These are phyloP conservation scores for Xestoiulus laeticollis DNA, from an alignment of 2,888 invertebrate species.

Conservation along the genomic window DNA sequence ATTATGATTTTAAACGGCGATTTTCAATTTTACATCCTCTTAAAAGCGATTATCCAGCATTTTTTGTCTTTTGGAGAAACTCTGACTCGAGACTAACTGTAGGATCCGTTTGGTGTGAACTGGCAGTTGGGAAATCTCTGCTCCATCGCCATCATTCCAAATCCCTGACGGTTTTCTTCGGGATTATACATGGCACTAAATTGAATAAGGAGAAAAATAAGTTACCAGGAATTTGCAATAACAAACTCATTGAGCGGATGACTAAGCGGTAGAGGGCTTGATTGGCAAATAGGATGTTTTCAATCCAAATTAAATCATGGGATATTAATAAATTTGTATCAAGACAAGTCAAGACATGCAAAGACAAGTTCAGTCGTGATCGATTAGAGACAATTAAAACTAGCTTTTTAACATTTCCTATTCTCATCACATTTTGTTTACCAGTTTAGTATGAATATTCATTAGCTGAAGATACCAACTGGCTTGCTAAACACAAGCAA, in stretches of 20 bases:
- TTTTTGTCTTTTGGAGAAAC: background rate
- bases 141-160: background rate
- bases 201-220: background rate
- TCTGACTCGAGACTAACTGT: background rate
- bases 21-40: background rate
- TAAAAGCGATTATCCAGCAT: background rate
- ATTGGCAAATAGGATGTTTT: too few species aligned
- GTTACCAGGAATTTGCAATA: background rate
- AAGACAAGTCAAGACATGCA: too few species aligned
- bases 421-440: too few species aligned
- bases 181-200: background rate
- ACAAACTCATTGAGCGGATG: background rate
- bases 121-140: background rate
- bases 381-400: too few species aligned
- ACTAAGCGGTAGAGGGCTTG: too few species aligned
- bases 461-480: too few species aligned
- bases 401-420: too few species aligned
- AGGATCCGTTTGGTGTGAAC: background rate
- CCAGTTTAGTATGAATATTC: too few species aligned
- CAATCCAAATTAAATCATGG: too few species aligned
- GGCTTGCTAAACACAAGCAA: too few species aligned
- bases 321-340: too few species aligned
- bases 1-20: background rate
- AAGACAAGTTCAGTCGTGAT: too few species aligned
- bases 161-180: background rate